Evolutionary conservation across 2,888 invertebrate genomes (phyloP).

Genomic region (Lymantria monacha): DNA sequence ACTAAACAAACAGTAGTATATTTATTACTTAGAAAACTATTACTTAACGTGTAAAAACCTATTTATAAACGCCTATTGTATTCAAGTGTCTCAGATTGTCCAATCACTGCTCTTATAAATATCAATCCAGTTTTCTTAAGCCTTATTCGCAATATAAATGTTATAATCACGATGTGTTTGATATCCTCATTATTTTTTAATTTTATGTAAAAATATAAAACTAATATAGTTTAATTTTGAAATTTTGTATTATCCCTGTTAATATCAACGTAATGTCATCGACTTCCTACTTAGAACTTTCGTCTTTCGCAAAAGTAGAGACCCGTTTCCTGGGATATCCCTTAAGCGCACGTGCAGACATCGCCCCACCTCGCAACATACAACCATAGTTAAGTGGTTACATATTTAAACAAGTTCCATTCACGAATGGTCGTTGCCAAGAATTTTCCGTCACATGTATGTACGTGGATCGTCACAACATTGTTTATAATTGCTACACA

Average conservation of each 20-base stretch:
- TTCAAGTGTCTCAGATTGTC: conserved; percentile 6
- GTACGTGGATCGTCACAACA: conserved; percentile 15
- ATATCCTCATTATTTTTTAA: not conserved
- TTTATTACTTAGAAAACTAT: conserved; percentile 2
- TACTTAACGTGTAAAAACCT: conserved; percentile 8
- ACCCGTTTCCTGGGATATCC: conserved; percentile 71
- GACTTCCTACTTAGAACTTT: conserved; percentile 74
- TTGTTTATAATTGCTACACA: conserved; percentile 21
- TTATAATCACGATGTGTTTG: not conserved
- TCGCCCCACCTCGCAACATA: conserved; percentile 53
- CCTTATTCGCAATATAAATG: conserved; percentile 1
- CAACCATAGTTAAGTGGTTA: conserved; percentile 53
- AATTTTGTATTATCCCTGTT: conserved; percentile 33
- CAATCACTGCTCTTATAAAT: conserved; percentile 6
- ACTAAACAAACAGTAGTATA: not conserved
- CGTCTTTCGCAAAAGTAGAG: conserved; percentile 62
- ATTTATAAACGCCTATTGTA: conserved; percentile 13
- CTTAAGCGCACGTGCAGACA: conserved; percentile 43
- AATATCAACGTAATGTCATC: conserved; percentile 34
- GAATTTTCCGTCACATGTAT: conserved; percentile 41
- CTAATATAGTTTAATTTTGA: not conserved
- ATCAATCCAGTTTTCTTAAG: conserved; percentile 4
- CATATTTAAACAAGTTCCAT: conserved; percentile 74
- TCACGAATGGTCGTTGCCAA: conserved; percentile 61
- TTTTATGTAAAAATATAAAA: not conserved